Evolutionary conservation across 1,140 invertebrate genomes (phyloP).

Genomic region (Pemphigus obesinymphae): DNA sequence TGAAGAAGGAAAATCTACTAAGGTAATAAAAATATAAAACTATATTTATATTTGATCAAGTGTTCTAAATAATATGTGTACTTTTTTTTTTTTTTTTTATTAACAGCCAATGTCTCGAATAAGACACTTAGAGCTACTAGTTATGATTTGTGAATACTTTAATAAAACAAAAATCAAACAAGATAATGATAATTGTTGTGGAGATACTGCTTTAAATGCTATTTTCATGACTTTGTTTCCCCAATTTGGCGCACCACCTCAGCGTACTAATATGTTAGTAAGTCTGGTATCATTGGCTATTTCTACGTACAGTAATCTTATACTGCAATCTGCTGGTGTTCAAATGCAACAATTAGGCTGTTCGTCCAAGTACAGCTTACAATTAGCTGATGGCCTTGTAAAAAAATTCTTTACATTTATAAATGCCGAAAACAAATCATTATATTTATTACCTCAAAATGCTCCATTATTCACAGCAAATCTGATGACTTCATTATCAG

Average conservation of each 20-base stretch:
- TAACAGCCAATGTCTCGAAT: conserved; percentile 28
- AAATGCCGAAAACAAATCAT: conserved; percentile 59
- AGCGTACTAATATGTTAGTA: conserved; percentile 65
- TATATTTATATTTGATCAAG: not conserved
- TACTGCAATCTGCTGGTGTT: conserved; percentile 69
- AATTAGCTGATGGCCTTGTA: conserved; percentile 68
- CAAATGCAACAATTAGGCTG: conserved; percentile 79
- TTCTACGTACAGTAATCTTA: conserved; percentile 64
- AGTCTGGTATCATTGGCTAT: conserved; percentile 74
- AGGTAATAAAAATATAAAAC: conserved; percentile 45
- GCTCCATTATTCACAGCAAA: conserved; percentile 75
- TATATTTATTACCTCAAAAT: conserved; percentile 63
- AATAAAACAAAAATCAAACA: conserved; percentile 33
- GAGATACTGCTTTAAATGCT: conserved; percentile 70
- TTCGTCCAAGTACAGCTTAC: conserved; percentile 57
- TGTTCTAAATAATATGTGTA: not conserved
- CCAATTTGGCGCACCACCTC: conserved; percentile 56
- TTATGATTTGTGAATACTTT: conserved; percentile 33
- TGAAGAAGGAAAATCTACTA: conserved; percentile 53
- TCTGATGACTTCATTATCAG: conserved; percentile 73
- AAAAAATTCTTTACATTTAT: conserved; percentile 72
- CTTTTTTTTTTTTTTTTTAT: not conserved
- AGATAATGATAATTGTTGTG: conserved; percentile 52
- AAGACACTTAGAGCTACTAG: conserved; percentile 1
- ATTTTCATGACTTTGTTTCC: conserved; percentile 74